Conservation (phyloP, 2,888 invertebrate species). For the Ophioninae sp. region DNA sequence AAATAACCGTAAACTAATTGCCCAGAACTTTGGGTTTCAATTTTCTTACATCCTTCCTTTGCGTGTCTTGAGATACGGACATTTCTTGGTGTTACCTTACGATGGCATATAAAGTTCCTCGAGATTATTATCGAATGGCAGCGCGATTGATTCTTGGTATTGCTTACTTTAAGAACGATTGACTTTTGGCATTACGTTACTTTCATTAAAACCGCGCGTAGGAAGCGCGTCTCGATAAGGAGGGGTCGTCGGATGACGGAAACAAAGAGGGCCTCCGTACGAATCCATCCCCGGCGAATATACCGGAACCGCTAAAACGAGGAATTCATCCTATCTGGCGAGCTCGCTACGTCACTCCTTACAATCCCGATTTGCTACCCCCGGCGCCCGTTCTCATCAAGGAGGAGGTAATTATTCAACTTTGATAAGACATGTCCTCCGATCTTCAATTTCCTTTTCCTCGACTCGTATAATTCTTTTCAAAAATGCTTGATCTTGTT, state of each 20-base stretch:
- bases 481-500: not conserved
- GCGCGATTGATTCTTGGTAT: not conserved
- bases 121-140: not conserved
- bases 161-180: not conserved
- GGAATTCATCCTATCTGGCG: conserved; percentile 85
- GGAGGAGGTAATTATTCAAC: conserved; percentile 70
- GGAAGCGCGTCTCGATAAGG: conserved; percentile 41
- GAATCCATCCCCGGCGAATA: conserved; percentile 67
- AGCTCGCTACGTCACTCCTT: conserved; percentile 86
- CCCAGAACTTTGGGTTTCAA: not conserved
- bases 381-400: conserved; percentile 87
- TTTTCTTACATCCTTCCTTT: not conserved
- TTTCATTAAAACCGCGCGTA: conserved; percentile 46
- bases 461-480: not conserved
- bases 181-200: conserved; percentile 2
- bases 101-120: not conserved
- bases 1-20: not conserved
- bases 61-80: not conserved
- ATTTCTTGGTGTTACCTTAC: not conserved
- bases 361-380: conserved; percentile 87
- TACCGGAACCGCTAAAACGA: conserved; percentile 68
- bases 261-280: conserved; percentile 45
- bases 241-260: conserved; percentile 48
- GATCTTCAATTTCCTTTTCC: not conserved
- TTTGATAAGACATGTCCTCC: not conserved